A percentile compares a stretch with the other conserved stretches of the same genome.
These are phyloP conservation scores for Oncorhynchus gorbuscha DNA, from an alignment of 2,113 vertebrate genomes.

Conservation along the genomic window DNA sequence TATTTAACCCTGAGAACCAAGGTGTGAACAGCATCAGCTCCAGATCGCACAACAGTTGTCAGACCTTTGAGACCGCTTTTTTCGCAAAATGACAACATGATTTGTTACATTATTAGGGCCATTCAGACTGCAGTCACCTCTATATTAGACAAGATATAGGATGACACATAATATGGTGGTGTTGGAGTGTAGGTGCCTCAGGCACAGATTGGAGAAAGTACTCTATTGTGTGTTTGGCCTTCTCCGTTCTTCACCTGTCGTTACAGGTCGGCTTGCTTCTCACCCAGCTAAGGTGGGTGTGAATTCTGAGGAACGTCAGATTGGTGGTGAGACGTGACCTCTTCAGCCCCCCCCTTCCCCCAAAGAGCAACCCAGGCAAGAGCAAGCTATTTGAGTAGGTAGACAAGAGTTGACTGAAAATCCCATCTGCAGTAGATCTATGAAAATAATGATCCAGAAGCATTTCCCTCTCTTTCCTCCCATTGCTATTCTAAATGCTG, in stretches of 20 bases:
- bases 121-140: too few relatives aligned
- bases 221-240: not conserved
- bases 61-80: too few relatives aligned
- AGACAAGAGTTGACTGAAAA: too few relatives aligned
- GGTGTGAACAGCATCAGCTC: not conserved
- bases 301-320: not conserved
- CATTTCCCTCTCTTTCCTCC: not conserved
- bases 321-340: not conserved
- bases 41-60: too few relatives aligned
- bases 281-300: not conserved
- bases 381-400: too few relatives aligned
- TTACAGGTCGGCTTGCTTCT: not conserved
- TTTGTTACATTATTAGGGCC: too few relatives aligned
- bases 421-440: not conserved
- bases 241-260: not conserved
- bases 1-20: not conserved
- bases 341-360: not conserved
- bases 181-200: too few relatives aligned
- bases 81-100: too few relatives aligned
- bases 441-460: not conserved
- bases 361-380: too few relatives aligned
- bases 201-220: not conserved
- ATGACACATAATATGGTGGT: too few relatives aligned
- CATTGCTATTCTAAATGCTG: not conserved
- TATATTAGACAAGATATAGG: too few relatives aligned